Percentiles rank a stretch among this genome's conserved stretches.
Evolutionary conservation across 2,113 vertebrate genomes (phyloP).

Genomic region (Podarcis raffonei): DNA sequence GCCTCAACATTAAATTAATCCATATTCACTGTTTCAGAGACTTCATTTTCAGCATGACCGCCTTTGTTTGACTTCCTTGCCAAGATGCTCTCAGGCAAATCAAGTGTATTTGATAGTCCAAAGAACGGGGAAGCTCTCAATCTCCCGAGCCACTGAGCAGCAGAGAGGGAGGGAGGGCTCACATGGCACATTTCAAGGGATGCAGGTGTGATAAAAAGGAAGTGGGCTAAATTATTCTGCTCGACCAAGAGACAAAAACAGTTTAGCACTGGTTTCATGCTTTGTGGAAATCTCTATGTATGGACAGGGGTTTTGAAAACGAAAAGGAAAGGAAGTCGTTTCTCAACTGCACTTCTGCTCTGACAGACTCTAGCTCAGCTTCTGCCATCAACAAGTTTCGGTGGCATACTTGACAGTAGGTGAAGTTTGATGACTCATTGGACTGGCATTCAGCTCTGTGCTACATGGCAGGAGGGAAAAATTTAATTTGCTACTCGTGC

Average conservation of each 20-base stretch:
- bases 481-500: not conserved
- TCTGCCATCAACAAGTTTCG: not conserved
- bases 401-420: not conserved
- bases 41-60: conserved; percentile 10
- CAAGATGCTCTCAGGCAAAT: not conserved
- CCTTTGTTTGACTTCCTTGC: not conserved
- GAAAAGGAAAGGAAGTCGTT: not conserved
- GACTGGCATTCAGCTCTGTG: not conserved
- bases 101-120: not conserved
- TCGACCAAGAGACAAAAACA: not conserved
- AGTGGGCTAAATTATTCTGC: accelerated
- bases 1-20: not conserved
- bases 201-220: not conserved
- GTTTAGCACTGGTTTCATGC: not conserved
- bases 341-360: not conserved
- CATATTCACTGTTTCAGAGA: not conserved
- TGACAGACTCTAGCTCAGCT: not conserved
- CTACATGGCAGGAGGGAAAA: not conserved
- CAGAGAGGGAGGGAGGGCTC: not conserved
- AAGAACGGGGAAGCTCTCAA: not conserved
- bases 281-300: not conserved
- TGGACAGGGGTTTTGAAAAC: not conserved
- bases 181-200: not conserved
- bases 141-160: conserved; percentile 5
- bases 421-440: not conserved